Percentiles rank a stretch among this genome's conserved stretches.
These are phyloP conservation scores for Drosophila prosaltans DNA, from an alignment of 1,140 invertebrate genomes.

Conservation along the genomic window DNA sequence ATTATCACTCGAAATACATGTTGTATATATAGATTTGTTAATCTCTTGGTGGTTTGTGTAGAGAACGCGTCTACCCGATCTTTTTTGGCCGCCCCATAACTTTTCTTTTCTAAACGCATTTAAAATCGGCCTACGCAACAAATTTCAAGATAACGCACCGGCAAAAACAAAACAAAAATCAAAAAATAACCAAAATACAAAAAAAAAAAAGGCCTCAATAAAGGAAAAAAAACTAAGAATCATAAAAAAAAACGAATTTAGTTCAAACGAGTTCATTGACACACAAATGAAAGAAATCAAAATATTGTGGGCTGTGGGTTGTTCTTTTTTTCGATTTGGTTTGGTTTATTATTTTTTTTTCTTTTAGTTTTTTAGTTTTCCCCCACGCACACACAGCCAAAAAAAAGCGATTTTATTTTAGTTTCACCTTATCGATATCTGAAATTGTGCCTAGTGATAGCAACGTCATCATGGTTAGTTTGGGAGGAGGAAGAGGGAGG, in stretches of 20 bases:
- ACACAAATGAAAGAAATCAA: constrained; percentile 76
- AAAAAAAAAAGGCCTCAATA: constrained; percentile 43
- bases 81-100: constrained; percentile 43
- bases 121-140: constrained; percentile 60
- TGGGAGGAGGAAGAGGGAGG: no score
- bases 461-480: background rate
- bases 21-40: constrained; percentile 11
- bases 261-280: constrained; percentile 76
- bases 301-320: constrained; percentile 43
- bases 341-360: background rate
- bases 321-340: constrained; percentile 23
- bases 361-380: constrained; percentile 9
- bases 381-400: background rate
- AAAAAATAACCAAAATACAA: constrained; percentile 35
- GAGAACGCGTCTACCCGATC: constrained; percentile 12
- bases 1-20: constrained; percentile 22
- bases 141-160: constrained; percentile 57
- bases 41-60: constrained; percentile 6
- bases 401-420: constrained; percentile 2
- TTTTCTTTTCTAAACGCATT: constrained; percentile 75
- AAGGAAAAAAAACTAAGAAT: constrained; percentile 44
- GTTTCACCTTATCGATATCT: constrained; percentile 8
- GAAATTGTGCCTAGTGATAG: constrained; percentile 5
- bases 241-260: constrained; percentile 68
- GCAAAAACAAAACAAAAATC: constrained; percentile 20